phyloP scores from a whole-genome alignment of 2,797 vertebrate genomes.

The Centropyge bicolor region DNA sequence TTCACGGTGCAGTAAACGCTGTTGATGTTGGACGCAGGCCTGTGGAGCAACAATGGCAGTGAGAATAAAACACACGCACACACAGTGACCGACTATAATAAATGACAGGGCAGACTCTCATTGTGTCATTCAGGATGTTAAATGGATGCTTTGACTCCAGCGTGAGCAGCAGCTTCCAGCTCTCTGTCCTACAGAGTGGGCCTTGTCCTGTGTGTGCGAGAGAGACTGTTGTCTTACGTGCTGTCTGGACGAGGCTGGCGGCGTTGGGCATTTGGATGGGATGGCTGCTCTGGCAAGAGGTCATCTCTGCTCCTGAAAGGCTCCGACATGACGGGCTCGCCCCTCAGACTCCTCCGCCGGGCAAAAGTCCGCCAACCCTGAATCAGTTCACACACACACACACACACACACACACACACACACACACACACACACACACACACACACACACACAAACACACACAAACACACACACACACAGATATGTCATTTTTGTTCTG shows the following conservation, averaged over 20 bases:
- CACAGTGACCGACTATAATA: not conserved
- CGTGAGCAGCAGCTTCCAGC: conserved; percentile 24
- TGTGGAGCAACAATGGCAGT: conserved; percentile 27
- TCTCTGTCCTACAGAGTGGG: conserved; percentile 17
- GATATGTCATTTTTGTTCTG: not conserved
- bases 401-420: too few species aligned
- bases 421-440: too few species aligned
- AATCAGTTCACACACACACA: not conserved
- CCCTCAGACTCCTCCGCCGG: conserved; percentile 34
- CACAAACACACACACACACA: not conserved
- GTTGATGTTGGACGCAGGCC: conserved; percentile 38
- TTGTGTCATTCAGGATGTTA: conserved; percentile 18
- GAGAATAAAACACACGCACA: not conserved
- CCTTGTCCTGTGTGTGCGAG: conserved; percentile 30
- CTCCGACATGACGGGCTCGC: conserved; percentile 1
- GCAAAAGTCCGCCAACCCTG: conserved; percentile 51
- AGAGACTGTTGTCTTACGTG: conserved; percentile 55
- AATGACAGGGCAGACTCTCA: conserved; percentile 5
- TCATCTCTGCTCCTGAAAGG: conserved; percentile 63
- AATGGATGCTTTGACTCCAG: conserved; percentile 49
- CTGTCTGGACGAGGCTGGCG: conserved; percentile 54
- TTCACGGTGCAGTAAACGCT: conserved; percentile 59
- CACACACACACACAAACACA: too few species aligned
- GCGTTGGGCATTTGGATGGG: not conserved
- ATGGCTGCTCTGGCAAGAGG: conserved; percentile 45